These are phyloP conservation scores for Mormyrops attenuatus DNA, from an alignment of 2,797 vertebrate species.

Conservation along the genomic window DNA sequence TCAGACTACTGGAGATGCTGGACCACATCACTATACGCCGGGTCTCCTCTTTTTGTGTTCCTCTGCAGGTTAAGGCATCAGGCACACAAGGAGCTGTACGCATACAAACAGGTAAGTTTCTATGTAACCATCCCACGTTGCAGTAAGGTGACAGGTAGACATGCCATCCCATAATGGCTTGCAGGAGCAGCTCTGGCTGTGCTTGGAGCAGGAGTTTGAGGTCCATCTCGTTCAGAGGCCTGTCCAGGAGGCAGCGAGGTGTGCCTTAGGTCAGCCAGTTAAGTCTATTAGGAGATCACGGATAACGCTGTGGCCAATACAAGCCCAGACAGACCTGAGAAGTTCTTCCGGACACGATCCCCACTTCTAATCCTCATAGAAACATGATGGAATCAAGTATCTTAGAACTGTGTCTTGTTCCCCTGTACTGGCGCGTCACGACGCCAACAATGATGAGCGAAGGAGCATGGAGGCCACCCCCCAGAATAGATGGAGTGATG, in stretches of 20 bases:
- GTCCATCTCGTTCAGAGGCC: not conserved
- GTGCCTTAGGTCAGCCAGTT: not conserved
- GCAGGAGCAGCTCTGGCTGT: not conserved
- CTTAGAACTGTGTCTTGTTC: not conserved
- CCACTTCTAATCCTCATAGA: not conserved
- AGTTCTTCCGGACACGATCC: not conserved
- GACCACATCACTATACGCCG: constrained; percentile 16
- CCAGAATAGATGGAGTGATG: not conserved
- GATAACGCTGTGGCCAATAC: not conserved
- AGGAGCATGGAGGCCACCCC: not conserved
- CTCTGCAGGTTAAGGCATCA: constrained; percentile 89
- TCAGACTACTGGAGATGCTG: not conserved
- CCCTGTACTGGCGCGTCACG: not conserved
- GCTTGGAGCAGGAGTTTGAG: not conserved
- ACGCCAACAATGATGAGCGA: not conserved
- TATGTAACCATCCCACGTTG: not conserved
- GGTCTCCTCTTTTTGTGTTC: constrained; percentile 37
- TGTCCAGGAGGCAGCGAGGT: not conserved
- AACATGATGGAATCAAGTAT: not conserved
- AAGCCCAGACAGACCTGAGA: not conserved
- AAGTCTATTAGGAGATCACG: not conserved
- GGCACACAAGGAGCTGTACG: constrained; percentile 97
- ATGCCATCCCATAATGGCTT: not conserved
- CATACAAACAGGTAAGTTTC: constrained; percentile 97
- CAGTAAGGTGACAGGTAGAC: not conserved